Conservation (phyloP, 2,888 invertebrate species). For the Frankliniella fusca region DNA sequence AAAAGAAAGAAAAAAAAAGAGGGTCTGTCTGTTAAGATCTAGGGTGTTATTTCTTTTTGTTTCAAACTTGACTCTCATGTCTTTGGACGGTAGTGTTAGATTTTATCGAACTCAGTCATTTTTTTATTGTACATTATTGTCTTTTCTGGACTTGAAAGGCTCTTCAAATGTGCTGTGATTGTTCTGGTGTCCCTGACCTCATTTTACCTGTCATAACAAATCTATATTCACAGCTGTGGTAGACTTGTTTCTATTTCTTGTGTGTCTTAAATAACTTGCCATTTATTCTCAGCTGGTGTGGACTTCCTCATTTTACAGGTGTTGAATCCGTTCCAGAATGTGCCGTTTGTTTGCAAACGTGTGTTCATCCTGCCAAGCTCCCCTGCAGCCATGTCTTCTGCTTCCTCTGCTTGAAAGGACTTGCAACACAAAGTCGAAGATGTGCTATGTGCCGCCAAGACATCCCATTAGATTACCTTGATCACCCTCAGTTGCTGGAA, state of each 20-base stretch:
- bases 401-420: constrained; percentile 91
- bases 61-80: not conserved
- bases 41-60: not conserved
- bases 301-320: too few relatives aligned
- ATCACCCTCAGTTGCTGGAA: constrained; percentile 74
- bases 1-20: too few relatives aligned
- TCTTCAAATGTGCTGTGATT: too few relatives aligned
- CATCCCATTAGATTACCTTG: constrained; percentile 83
- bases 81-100: too few relatives aligned
- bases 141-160: too few relatives aligned
- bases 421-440: constrained; percentile 76
- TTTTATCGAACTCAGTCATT: not conserved
- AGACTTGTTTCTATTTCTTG: too few relatives aligned
- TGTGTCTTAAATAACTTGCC: too few relatives aligned
- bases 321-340: constrained; percentile 57
- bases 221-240: too few relatives aligned
- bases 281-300: not conserved
- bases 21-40: too few relatives aligned
- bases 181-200: too few relatives aligned
- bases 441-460: constrained; percentile 92
- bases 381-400: constrained; percentile 96
- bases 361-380: constrained; percentile 85
- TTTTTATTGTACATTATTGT: not conserved
- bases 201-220: too few relatives aligned
- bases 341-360: constrained; percentile 86